Percentiles rank a stretch among this genome's conserved stretches.
Conservation (phyloP, 2,113 vertebrate species). For the Solea senegalensis region DNA sequence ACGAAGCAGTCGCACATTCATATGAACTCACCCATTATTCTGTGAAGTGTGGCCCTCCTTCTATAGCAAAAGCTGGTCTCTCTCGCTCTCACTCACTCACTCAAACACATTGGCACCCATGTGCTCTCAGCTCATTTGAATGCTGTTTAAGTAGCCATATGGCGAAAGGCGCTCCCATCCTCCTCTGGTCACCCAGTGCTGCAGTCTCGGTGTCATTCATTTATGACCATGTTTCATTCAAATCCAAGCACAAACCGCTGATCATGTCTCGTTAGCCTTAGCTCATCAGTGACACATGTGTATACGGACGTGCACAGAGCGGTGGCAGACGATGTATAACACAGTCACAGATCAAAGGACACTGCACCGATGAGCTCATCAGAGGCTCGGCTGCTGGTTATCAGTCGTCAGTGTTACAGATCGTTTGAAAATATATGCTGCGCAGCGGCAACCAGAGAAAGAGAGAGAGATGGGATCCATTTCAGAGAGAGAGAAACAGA, state of each 20-base stretch:
- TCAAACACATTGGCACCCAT: slow-evolving; percentile 16
- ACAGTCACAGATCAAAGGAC: slow-evolving; percentile 27
- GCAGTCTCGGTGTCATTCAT: slow-evolving; percentile 19
- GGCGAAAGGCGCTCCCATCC: slow-evolving; percentile 41
- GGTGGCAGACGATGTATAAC: neutral
- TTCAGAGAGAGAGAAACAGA: slow-evolving; percentile 27
- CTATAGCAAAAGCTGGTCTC: slow-evolving; percentile 18
- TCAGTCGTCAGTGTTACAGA: slow-evolving; percentile 4
- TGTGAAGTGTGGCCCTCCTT: slow-evolving; percentile 3
- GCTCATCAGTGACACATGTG: slow-evolving; percentile 8
- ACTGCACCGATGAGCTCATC: slow-evolving; percentile 32
- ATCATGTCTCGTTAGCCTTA: neutral
- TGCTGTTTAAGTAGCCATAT: slow-evolving; percentile 49
- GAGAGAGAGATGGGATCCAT: slow-evolving; percentile 8
- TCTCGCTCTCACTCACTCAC: slow-evolving; percentile 2
- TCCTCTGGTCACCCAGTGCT: slow-evolving; percentile 16
- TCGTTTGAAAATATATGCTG: slow-evolving; percentile 21
- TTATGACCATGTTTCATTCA: slow-evolving; percentile 20
- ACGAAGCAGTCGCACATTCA: slow-evolving; percentile 22
- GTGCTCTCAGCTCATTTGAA: slow-evolving; percentile 52
- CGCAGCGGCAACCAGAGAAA: slow-evolving; percentile 12
- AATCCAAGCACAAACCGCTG: slow-evolving; percentile 8
- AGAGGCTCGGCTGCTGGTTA: slow-evolving; percentile 17
- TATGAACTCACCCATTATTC: slow-evolving; percentile 58
- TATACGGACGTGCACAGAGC: neutral